Evolutionary conservation across 2,113 vertebrate species (phyloP).

Genomic region (Chaetura pelagica): DNA sequence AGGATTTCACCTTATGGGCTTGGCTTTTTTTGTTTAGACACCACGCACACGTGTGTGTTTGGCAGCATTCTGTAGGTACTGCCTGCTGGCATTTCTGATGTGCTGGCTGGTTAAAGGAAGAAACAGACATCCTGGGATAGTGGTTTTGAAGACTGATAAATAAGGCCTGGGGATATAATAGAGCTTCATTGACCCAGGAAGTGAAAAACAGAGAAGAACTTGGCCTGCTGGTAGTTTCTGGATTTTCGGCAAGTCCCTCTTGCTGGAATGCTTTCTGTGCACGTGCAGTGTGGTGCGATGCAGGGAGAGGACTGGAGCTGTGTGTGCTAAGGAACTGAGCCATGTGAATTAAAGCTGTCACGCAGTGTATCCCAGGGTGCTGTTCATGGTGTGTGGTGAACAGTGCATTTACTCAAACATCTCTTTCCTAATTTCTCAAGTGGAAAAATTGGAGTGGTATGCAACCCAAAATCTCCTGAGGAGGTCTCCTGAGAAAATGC

Average conservation of each 20-base stretch:
- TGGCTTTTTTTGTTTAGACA: neutral
- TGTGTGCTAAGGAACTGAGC: rapidly evolving
- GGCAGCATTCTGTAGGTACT: neutral
- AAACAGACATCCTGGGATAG: neutral
- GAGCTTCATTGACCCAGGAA: neutral
- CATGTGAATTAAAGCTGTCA: neutral
- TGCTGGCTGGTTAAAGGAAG: neutral
- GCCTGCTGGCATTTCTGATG: neutral
- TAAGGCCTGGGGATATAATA: neutral
- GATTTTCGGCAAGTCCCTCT: neutral
- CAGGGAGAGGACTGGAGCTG: neutral
- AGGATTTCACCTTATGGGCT: neutral
- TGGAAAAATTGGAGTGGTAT: neutral
- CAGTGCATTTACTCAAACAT: neutral
- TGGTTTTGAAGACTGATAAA: neutral
- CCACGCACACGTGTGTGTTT: rapidly evolving
- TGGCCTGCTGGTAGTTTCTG: neutral
- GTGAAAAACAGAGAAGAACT: neutral
- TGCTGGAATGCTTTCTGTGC: neutral
- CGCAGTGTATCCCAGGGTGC: neutral
- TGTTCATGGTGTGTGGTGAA: neutral
- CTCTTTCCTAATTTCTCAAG: neutral
- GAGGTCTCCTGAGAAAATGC: neutral
- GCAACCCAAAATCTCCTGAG: rapidly evolving
- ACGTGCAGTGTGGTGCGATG: rapidly evolving